Evolutionary conservation across 2,113 vertebrate species (phyloP).

Genomic region (Terrapene triunguis): DNA sequence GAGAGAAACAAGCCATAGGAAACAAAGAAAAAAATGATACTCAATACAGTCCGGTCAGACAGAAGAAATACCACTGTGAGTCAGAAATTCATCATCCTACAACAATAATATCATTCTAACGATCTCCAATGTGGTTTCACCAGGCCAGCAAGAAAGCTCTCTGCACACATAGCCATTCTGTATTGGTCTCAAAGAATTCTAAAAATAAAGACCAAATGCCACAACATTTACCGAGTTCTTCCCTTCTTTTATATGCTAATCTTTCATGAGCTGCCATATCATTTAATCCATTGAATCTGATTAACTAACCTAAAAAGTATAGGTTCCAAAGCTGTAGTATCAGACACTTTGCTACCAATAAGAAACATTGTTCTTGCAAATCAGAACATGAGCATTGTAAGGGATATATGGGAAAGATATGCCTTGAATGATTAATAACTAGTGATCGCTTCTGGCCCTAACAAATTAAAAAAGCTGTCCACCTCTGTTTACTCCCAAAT

Average conservation of each 20-base stretch:
- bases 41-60: background rate
- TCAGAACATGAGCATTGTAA: background rate
- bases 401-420: background rate
- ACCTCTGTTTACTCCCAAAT: background rate
- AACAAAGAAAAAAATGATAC: background rate
- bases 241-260: background rate
- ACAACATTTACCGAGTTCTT: background rate
- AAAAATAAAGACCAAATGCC: background rate
- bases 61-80: background rate
- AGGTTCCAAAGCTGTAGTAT: background rate
- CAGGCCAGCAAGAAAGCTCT: fast-evolving
- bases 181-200: background rate
- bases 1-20: background rate
- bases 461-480: background rate
- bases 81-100: background rate
- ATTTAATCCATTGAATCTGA: background rate
- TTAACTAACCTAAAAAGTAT: background rate
- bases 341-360: background rate
- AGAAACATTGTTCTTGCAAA: background rate
- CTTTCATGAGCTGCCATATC: background rate
- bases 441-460: background rate
- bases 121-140: fast-evolving
- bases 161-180: background rate
- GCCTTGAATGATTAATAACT: background rate
- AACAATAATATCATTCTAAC: fast-evolving